These are phyloP conservation scores for Tokudaia muenninki DNA, from an alignment of 2,797 vertebrate genomes.

Conservation along the genomic window DNA sequence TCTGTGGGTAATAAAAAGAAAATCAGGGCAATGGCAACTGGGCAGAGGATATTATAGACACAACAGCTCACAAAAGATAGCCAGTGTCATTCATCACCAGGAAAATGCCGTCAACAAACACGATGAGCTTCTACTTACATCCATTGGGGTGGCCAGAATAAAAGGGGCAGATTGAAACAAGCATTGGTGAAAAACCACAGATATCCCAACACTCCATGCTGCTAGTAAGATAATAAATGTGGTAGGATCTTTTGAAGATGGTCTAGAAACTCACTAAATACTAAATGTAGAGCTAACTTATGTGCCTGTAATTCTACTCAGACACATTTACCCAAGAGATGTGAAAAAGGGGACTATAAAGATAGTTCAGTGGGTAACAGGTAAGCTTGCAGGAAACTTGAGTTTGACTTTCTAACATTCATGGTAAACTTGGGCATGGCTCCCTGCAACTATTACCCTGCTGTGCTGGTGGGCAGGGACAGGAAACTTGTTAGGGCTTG, in stretches of 20 bases:
- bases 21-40: slow-evolving; percentile 22
- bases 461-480: background rate
- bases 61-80: background rate
- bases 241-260: background rate
- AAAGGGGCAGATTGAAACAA: background rate
- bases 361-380: background rate
- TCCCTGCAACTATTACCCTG: background rate
- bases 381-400: background rate
- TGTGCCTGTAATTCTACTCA: background rate
- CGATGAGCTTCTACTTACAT: background rate
- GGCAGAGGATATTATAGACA: background rate
- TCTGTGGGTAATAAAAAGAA: background rate
- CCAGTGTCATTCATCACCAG: background rate
- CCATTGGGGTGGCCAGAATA: background rate
- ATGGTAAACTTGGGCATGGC: background rate
- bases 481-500: background rate
- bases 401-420: background rate
- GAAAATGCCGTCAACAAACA: background rate
- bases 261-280: background rate
- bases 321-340: background rate
- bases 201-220: background rate
- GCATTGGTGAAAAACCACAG: background rate
- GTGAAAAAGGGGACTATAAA: background rate
- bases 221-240: background rate
- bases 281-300: background rate